Percentiles rank a stretch among this genome's conserved stretches.
Evolutionary conservation across 1,140 invertebrate species (phyloP).

Genomic region (Watersipora subatra): DNA sequence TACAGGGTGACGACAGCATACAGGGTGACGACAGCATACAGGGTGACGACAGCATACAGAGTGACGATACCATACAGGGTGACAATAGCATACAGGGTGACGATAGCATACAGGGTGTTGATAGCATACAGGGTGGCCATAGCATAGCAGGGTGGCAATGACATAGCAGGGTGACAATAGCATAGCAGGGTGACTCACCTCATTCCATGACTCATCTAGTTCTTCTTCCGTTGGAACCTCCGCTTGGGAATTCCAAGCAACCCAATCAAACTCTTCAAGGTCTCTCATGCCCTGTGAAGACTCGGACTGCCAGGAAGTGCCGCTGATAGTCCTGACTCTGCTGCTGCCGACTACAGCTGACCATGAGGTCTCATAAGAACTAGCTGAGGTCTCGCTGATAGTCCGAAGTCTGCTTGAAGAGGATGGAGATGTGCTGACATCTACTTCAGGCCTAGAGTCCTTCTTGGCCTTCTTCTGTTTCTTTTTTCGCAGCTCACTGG

Average conservation of each 20-base stretch:
- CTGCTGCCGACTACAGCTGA: background rate
- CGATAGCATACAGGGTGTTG: background rate
- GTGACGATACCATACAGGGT: background rate
- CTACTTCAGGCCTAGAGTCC: background rate
- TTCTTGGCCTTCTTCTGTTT: background rate
- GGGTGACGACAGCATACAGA: background rate
- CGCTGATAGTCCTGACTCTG: background rate
- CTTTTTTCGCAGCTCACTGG: background rate
- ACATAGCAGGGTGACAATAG: background rate
- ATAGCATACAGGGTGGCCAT: background rate
- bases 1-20: no score
- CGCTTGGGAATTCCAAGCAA: background rate
- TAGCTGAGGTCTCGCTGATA: background rate
- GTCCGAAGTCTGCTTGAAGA: background rate
- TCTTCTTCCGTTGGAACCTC: background rate
- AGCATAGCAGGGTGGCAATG: no score
- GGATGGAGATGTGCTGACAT: background rate
- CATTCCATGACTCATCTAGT: background rate
- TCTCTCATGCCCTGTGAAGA: background rate
- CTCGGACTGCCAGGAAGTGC: background rate
- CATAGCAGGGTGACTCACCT: background rate
- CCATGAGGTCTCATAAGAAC: background rate
- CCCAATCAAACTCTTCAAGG: background rate
- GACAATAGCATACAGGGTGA: background rate
- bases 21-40: no score